phyloP scores from a whole-genome alignment of 2,113 vertebrate species.

The Chaetura pelagica region DNA sequence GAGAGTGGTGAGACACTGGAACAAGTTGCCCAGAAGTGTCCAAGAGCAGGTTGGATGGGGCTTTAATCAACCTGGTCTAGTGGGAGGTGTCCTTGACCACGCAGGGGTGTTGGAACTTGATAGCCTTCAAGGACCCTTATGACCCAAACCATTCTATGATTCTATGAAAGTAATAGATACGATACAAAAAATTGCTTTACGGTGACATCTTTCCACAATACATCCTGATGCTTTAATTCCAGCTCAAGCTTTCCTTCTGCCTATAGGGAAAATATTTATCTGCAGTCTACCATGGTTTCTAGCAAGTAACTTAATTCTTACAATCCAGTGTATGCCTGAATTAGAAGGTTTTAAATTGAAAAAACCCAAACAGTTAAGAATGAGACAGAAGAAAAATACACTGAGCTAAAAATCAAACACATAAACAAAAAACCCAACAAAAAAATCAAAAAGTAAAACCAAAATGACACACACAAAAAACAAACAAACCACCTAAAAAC shows the following conservation, averaged over 20 bases:
- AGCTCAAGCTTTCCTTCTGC: not conserved
- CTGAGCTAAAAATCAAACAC: not conserved
- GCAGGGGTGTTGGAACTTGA: too few species aligned
- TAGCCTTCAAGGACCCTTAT: too few species aligned
- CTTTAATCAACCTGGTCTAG: too few species aligned
- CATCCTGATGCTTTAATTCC: not conserved
- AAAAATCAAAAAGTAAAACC: too few species aligned
- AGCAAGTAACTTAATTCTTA: not conserved
- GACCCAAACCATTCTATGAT: too few species aligned
- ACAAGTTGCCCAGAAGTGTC: too few species aligned
- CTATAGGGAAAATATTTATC: not conserved
- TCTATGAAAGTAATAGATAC: not conserved
- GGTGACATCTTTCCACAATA: not conserved
- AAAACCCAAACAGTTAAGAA: not conserved
- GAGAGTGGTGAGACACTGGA: too few species aligned
- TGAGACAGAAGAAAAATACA: not conserved
- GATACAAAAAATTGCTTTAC: not conserved
- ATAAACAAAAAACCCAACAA: too few species aligned
- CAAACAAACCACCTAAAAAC: too few species aligned
- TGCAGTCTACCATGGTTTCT: not conserved
- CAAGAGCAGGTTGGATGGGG: too few species aligned
- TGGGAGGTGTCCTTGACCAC: too few species aligned
- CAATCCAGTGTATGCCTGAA: not conserved
- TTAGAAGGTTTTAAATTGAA: conserved; percentile 22
- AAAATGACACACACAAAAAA: too few species aligned